Evolutionary conservation across 2,888 invertebrate species (phyloP), one percentile per base, ranked within the genome.

Genomic region (Rhamnusium bicolor): DNA sequence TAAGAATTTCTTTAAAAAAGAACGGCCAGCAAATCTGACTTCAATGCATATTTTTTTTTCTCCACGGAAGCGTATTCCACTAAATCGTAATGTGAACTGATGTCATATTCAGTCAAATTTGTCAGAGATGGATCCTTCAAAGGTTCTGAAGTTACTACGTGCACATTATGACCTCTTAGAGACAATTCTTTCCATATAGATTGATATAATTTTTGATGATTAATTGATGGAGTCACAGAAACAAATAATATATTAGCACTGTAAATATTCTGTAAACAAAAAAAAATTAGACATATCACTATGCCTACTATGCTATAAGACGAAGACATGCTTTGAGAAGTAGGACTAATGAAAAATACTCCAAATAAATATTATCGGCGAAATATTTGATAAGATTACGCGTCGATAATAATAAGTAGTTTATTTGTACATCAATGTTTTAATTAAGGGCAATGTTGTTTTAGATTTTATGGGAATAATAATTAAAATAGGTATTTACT

Each of bases 181-280:
- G 79, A 78, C 8, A 81, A 58, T 14, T 72, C 81, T 47, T 63
- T 76, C 79, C 81, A 80, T 53, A 79, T 51, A 12, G 67, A 71
- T 68, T 80, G 81, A 73, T 80, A 81, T 5, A 74, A 74, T 61
- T 71, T 79, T 58, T 81, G 81, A 24, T 79, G 81, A 66, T 79
- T 81, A 10, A 73, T 63, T 8, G 79, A 79, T 0, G 79, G 76
- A 3, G 63, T 65, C 21, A 75, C 68, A 14, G 66, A 63, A 3
- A 77, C 58, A 63, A 80, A 80, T 27, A 80, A 49, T 6, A 81
- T 77, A 61, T 79, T 80, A 7, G 79, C 73, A 40, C 67, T 46
- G 5, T 24, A 10, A 14, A 46, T n/a, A 46, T 5, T 46, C n/a
- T 19, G 21, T 8, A 46, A 19, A 10, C 32, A n/a, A 10, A 19